These are phyloP conservation scores for Sminthurides aquaticus DNA, from an alignment of 2,888 invertebrate species.

Conservation along the genomic window DNA sequence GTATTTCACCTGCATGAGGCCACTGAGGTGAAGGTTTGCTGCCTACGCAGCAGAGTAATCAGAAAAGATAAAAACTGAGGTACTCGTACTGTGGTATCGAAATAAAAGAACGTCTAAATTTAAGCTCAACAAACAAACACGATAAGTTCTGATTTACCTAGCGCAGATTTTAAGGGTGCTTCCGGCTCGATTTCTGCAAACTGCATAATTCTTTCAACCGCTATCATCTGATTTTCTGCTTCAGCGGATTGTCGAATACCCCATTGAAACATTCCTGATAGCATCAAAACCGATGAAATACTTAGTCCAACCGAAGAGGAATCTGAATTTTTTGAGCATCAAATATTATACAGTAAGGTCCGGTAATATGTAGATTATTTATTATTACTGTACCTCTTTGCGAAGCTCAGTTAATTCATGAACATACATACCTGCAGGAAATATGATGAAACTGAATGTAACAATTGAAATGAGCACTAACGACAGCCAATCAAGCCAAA, in stretches of 20 bases:
- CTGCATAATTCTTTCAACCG: constrained; percentile 51
- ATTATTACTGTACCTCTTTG: too few relatives aligned
- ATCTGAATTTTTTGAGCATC: not conserved
- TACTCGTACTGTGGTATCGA: too few relatives aligned
- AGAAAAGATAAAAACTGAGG: not conserved
- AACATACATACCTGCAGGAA: not conserved
- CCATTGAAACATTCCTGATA: constrained; percentile 53
- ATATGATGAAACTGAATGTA: constrained; percentile 49
- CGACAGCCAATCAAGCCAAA: constrained; percentile 64
- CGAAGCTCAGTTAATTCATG: too few relatives aligned
- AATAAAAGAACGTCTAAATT: too few relatives aligned
- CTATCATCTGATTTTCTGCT: constrained; percentile 46
- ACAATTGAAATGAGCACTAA: constrained; percentile 76
- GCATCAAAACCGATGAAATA: constrained; percentile 5
- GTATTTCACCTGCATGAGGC: not conserved
- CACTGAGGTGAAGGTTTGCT: not conserved
- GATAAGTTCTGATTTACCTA: too few relatives aligned
- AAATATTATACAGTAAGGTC: not conserved
- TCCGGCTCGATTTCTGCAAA: constrained; percentile 50
- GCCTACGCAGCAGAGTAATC: too few relatives aligned
- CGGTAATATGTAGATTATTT: too few relatives aligned
- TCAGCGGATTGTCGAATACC: constrained; percentile 51
- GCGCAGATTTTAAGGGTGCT: constrained; percentile 42
- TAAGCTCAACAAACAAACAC: too few relatives aligned
- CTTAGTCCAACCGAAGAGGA: constrained; percentile 13